Base-by-base conservation (phyloP, 2,888 invertebrate genomes). In the Harpalus rubripes region DNA sequence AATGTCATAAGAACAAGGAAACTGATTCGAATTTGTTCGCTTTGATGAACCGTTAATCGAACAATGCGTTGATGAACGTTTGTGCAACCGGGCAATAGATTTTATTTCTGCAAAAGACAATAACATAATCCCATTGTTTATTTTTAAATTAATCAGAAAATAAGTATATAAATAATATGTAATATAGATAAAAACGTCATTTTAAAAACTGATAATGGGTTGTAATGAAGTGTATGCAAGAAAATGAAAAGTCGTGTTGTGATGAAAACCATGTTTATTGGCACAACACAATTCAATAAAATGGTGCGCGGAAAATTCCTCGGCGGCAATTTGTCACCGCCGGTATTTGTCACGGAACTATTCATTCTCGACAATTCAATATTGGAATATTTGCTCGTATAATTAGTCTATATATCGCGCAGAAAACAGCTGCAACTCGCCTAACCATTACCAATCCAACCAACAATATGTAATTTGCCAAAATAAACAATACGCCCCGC, bases 311-410 rank as follows among this genome's bases (percentile, higher is more conserved):
- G 68, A 68, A 68, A 68, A 68, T 68, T 68, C 68, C 68, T 68
- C 39, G 68, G 12, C 32, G 68, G 68, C 68, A 32, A 68, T 68
- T 68, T 68, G 68, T 68, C 68, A 68, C 32, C 39, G 26, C n/a
- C 68, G 68, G 68, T 68, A 68, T 68, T 68, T 68, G 68, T 68
- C 68, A 68, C 68, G 26, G 68, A 68, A 68, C 68, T 68, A 68
- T 68, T 68, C 68, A 68, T 68, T 68, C 68, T 68, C 68, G 68
- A 68, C 68, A 68, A 68, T 68, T 68, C 68, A 68, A 68, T 68
- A 68, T 68, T 68, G 68, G 68, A 68, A 68, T 68, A 68, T 68
- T 68, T 68, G 68, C 68, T 68, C 68, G 68, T 68, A 68, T 68
- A 68, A 68, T 68, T 68, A 68, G 68, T 68, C 39, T 68, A 68